Conservation (phyloP, 2,113 vertebrate species). For the Typhlomys cinereus region DNA sequence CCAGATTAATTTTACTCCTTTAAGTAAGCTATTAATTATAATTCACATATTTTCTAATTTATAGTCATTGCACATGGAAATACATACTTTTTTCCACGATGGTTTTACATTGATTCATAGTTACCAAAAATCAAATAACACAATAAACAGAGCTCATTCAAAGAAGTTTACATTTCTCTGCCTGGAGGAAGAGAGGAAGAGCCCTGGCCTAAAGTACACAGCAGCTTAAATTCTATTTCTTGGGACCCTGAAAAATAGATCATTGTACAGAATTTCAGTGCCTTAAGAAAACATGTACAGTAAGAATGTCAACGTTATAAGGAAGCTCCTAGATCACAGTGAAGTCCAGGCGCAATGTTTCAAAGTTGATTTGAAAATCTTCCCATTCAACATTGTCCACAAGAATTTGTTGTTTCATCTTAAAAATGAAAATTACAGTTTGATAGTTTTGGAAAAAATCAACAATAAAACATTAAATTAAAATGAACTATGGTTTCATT, state of each 20-base stretch:
- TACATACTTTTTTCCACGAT: fast-evolving
- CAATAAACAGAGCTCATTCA: not conserved
- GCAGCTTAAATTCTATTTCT: conserved; percentile 12
- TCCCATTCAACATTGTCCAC: not conserved
- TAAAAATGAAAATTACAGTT: not conserved
- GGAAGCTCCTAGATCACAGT: not conserved
- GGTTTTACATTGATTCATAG: not conserved
- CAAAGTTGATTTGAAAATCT: not conserved
- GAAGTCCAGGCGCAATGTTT: fast-evolving
- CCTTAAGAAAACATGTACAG: conserved; percentile 21
- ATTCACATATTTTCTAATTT: not conserved
- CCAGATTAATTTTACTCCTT: not conserved
- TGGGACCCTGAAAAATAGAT: conserved; percentile 40
- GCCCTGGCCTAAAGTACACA: not conserved
- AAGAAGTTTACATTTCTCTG: not conserved
- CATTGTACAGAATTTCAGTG: not conserved
- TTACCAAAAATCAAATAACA: not conserved
- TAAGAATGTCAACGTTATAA: not conserved
- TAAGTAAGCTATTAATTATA: not conserved
- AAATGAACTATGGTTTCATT: not conserved
- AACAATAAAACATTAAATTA: not conserved
- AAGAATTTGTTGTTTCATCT: not conserved
- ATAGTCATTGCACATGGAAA: not conserved
- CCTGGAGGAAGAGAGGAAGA: conserved; percentile 43
- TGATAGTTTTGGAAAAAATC: not conserved